These are phyloP conservation scores for Aphidius colemani DNA, from an alignment of 2,888 invertebrate genomes.

Conservation along the genomic window DNA sequence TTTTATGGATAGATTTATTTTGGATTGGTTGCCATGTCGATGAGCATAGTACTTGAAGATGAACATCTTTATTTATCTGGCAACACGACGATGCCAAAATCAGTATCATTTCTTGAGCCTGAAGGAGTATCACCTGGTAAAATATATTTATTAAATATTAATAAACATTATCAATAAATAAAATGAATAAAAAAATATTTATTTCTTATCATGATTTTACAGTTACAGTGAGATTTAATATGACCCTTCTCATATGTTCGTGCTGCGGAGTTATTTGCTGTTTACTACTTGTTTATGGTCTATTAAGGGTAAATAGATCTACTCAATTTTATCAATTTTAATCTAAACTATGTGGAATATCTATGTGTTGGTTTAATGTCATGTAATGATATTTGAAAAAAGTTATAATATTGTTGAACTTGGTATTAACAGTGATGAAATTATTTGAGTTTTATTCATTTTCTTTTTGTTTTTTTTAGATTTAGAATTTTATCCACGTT, in stretches of 20 bases:
- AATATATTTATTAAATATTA: not conserved
- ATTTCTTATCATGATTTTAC: conserved; percentile 35
- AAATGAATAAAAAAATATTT: too few relatives aligned
- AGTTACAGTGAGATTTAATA: conserved; percentile 77
- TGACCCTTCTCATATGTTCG: conserved; percentile 71
- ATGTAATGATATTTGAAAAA: too few relatives aligned
- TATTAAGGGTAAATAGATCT: conserved; percentile 67
- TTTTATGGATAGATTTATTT: conserved; percentile 72
- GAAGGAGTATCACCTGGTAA: conserved; percentile 61
- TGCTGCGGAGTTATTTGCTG: conserved; percentile 72
- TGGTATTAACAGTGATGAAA: too few relatives aligned
- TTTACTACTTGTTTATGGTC: conserved; percentile 69
- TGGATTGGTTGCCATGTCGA: conserved; percentile 67
- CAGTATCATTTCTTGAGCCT: conserved; percentile 58
- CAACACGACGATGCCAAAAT: conserved; percentile 56
- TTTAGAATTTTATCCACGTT: too few relatives aligned
- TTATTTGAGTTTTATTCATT: too few relatives aligned
- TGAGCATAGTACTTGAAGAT: conserved; percentile 69
- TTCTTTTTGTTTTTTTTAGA: too few relatives aligned
- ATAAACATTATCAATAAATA: too few relatives aligned
- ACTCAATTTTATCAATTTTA: not conserved
- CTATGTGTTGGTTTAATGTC: not conserved
- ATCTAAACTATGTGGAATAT: not conserved
- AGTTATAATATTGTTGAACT: too few relatives aligned
- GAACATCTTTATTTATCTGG: conserved; percentile 71